Evolutionary conservation across 2,113 vertebrate genomes (phyloP), one percentile per base, ranked within the genome.

Genomic region (Falco punctatus): DNA sequence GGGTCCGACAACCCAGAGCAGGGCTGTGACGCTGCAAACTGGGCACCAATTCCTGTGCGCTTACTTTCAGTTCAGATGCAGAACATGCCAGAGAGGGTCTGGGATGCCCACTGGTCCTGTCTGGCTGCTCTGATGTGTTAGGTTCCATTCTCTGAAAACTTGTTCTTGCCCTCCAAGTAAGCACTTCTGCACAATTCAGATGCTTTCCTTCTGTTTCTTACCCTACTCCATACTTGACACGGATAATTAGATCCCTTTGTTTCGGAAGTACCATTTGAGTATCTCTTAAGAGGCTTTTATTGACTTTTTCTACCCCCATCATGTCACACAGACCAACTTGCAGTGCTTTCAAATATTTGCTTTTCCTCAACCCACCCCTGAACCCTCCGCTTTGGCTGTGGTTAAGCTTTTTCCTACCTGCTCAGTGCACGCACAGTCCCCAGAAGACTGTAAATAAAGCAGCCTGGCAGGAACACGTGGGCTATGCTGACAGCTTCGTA

Each of bases 401-500:
- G 21, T 23, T 40, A 52, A 67, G 30, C 10, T 51, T 86, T 83
- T 48, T 64, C 48, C 62, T 85, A 87, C 81, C 84, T 85, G 61
- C 57, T 79, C 22, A 2, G 10, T 48, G 62, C 5, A 0, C n/a
- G 10, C 10, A 2, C 20, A 58, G 57, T 71, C 83, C 80, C 80
- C 32, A 57, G 40, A 59, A 85, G 48, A 19, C 55, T 2, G 11
- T 71, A 77, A 94, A 86, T 90, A 72, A 93, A 94, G 71, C 77
- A 92, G 83, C 84, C 81, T 85, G 95, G 46, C 82, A 65, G 61
- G 2, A 71, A 19, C 24, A 0, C 1, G 40, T 70, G 79, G 79
- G 71, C 71, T 59, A 3, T 86, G 61, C 85, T 90, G 93, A 91
- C 90, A 94, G 81, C 91, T 97, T 33, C 9, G 57, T 78, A 42